Evolutionary conservation across 2,888 invertebrate genomes (phyloP).

Genomic region (Leptura quadrifasciata): DNA sequence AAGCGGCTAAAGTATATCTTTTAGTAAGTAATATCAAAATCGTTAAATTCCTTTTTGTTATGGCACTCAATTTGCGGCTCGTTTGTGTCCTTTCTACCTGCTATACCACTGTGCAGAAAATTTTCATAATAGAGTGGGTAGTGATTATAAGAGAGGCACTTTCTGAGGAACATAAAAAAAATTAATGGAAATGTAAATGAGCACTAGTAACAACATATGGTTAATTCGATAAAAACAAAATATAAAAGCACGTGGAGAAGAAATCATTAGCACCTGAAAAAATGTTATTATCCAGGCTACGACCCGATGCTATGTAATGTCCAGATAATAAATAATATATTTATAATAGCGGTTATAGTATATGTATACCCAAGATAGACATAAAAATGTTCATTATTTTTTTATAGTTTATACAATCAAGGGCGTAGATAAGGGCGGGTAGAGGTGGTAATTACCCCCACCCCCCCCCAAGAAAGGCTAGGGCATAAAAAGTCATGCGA

Average conservation of each 20-base stretch:
- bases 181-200: constrained; percentile 1
- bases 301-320: too few relatives aligned
- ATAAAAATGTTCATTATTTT: too few relatives aligned
- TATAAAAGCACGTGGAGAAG: not conserved
- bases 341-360: too few relatives aligned
- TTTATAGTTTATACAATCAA: too few relatives aligned
- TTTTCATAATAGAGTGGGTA: not conserved
- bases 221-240: not conserved
- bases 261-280: not conserved
- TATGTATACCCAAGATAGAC: too few relatives aligned
- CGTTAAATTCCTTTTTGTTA: constrained; percentile 7
- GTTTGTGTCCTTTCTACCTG: not conserved
- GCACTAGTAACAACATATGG: not conserved
- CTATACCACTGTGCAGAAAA: not conserved
- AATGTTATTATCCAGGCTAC: too few relatives aligned
- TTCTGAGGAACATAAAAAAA: not conserved
- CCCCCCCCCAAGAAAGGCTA: too few relatives aligned
- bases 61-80: not conserved
- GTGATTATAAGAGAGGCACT: not conserved
- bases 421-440: too few relatives aligned
- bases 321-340: too few relatives aligned
- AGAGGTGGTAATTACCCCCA: too few relatives aligned
- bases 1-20: constrained; percentile 1
- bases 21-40: constrained; percentile 7
- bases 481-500: too few relatives aligned